phyloP scores from a whole-genome alignment of 2,888 invertebrate genomes.

The Melanargia galathea region DNA sequence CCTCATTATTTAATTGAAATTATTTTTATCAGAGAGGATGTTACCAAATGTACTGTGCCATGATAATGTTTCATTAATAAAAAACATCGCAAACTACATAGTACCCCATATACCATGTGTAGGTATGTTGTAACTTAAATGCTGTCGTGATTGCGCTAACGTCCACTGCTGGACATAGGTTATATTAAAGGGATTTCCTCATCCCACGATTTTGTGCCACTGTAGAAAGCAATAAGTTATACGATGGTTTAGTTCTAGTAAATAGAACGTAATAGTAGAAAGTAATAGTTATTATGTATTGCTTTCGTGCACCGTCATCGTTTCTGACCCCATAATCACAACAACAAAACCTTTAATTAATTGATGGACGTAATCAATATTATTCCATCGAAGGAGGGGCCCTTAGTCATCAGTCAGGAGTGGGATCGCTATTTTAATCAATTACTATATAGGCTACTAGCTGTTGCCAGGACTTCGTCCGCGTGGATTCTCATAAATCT shows the following conservation, averaged over 20 bases:
- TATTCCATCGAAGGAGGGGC: not conserved
- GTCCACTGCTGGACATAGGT: not conserved
- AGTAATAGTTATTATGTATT: not conserved
- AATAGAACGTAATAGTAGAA: no score
- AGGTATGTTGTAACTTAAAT: no score
- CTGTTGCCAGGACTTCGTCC: not conserved
- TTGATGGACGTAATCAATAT: not conserved
- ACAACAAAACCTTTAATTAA: not conserved
- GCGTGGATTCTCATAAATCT: no score
- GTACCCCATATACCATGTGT: no score
- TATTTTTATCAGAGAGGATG: constrained; percentile 20
- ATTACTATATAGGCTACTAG: no score
- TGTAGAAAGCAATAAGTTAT: not conserved
- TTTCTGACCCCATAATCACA: not conserved
- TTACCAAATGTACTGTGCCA: not conserved
- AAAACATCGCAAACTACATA: not conserved
- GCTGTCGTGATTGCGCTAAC: not conserved
- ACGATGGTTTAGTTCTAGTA: not conserved
- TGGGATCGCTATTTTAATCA: not conserved
- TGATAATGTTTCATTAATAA: not conserved
- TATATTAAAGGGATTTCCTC: no score
- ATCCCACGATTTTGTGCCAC: no score
- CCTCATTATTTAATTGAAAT: constrained; percentile 18
- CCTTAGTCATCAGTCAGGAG: not conserved
- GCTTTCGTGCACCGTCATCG: not conserved